A percentile compares a stretch with the other conserved stretches of the same genome.
These are phyloP conservation scores for Syngnathus acus DNA, from an alignment of 2,797 vertebrate species.

Conservation along the genomic window DNA sequence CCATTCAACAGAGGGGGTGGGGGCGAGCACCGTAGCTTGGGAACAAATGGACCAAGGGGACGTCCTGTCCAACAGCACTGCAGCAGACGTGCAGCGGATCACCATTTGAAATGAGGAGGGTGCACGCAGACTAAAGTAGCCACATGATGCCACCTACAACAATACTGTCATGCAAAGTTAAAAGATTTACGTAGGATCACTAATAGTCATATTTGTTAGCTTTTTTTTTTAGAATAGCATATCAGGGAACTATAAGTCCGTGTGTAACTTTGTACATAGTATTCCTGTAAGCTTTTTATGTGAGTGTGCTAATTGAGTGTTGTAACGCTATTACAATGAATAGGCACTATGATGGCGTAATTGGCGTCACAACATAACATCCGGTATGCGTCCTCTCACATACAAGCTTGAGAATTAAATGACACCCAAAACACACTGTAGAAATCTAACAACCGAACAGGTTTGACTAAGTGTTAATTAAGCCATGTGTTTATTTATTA, in stretches of 20 bases:
- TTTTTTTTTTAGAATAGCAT: constrained; percentile 68
- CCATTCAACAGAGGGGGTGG: constrained; percentile 38
- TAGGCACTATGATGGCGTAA: constrained; percentile 49
- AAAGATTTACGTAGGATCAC: constrained; percentile 59
- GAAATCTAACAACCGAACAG: neutral
- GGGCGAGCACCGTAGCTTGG: constrained; percentile 49
- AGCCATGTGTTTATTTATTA: constrained; percentile 8
- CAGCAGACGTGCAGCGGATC: constrained; percentile 50
- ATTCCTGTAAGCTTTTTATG: constrained; percentile 49
- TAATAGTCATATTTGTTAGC: constrained; percentile 61
- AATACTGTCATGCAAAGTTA: constrained; percentile 39
- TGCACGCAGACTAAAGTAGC: constrained; percentile 4
- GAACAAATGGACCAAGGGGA: constrained; percentile 42
- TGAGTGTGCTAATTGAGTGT: constrained; percentile 34
- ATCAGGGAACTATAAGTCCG: constrained; percentile 52
- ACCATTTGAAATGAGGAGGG: constrained; percentile 45
- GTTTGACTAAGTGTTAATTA: constrained; percentile 3
- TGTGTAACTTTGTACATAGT: constrained; percentile 66
- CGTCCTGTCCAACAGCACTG: constrained; percentile 46
- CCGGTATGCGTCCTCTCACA: constrained; percentile 21
- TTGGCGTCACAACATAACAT: constrained; percentile 28
- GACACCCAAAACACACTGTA: constrained; percentile 2
- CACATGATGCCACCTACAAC: constrained; percentile 23
- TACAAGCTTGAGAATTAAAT: constrained; percentile 9
- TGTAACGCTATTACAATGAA: constrained; percentile 29